Conservation (phyloP, 2,888 invertebrate genomes). For the Cheilosia variabilis region DNA sequence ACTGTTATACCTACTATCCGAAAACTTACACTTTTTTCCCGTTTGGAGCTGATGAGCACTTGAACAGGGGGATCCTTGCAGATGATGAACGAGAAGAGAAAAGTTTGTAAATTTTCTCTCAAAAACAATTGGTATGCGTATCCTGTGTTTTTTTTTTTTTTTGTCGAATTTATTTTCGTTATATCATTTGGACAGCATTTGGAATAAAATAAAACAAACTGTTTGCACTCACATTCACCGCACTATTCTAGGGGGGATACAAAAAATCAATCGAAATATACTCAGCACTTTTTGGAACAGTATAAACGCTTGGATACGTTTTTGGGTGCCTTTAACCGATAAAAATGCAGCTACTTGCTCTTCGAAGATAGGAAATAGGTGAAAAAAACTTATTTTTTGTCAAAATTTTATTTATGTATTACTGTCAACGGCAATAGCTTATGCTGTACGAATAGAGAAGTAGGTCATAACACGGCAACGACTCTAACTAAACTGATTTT, state of each 20-base stretch:
- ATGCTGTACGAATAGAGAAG: slow-evolving; percentile 58
- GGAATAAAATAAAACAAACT: background rate
- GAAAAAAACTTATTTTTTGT: slow-evolving; percentile 9
- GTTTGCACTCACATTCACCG: slow-evolving; percentile 38
- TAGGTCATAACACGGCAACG: slow-evolving; percentile 71
- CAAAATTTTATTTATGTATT: slow-evolving; percentile 27
- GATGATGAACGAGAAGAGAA: slow-evolving; percentile 45
- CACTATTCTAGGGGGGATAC: slow-evolving; percentile 18
- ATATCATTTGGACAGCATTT: slow-evolving; percentile 13
- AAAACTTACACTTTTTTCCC: slow-evolving; percentile 56
- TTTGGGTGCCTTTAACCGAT: background rate
- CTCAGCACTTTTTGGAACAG: slow-evolving; percentile 13
- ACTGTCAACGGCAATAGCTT: slow-evolving; percentile 44
- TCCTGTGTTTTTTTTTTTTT: slow-evolving; percentile 37
- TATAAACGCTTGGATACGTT: background rate
- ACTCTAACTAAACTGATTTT: slow-evolving; percentile 70
- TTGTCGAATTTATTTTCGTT: background rate
- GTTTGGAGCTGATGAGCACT: background rate
- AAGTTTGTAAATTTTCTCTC: slow-evolving; percentile 24
- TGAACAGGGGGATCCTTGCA: slow-evolving; percentile 59
- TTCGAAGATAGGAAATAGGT: background rate
- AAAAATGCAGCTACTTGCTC: background rate
- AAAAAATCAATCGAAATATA: slow-evolving; percentile 49
- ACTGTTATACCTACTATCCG: slow-evolving; percentile 59
- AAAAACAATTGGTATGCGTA: slow-evolving; percentile 35